phyloP scores from a whole-genome alignment of 2,888 invertebrate genomes.

The Aquatica leii region DNA sequence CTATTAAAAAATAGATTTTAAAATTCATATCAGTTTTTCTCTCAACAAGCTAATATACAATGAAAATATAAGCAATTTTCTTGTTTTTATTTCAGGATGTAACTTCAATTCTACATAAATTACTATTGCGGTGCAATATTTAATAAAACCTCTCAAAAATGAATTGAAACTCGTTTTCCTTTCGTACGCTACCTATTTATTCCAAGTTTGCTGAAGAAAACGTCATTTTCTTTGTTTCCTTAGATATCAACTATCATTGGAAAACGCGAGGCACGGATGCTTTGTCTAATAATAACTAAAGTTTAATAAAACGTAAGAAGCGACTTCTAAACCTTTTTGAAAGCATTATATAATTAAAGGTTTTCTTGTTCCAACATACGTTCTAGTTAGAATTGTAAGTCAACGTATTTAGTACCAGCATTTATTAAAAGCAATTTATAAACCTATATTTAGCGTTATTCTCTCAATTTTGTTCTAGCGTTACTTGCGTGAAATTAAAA shows the following conservation, averaged over 20 bases:
- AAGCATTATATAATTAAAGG: too few relatives aligned
- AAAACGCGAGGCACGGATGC: neutral
- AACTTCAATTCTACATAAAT: neutral
- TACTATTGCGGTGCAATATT: conserved; percentile 4
- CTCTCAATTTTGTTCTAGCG: conserved; percentile 1
- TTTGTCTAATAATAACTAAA: neutral
- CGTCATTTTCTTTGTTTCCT: neutral
- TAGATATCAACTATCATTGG: neutral
- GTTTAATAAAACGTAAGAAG: neutral
- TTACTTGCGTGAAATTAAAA: conserved; percentile 8
- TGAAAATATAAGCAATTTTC: neutral
- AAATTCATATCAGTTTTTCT: too few relatives aligned
- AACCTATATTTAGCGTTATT: conserved; percentile 3
- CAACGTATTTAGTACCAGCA: too few relatives aligned
- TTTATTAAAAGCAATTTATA: neutral
- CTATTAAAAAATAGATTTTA: too few relatives aligned
- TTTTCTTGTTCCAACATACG: too few relatives aligned
- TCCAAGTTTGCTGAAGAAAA: neutral
- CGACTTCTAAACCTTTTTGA: too few relatives aligned
- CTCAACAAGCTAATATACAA: too few relatives aligned
- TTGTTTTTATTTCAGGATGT: neutral
- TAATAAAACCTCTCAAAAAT: conserved; percentile 8
- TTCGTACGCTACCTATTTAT: conserved; percentile 4
- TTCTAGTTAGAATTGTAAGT: too few relatives aligned
- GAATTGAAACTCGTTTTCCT: conserved; percentile 6